A percentile compares a stretch with the other conserved stretches of the same genome.
phyloP scores from a whole-genome alignment of 2,113 vertebrate species.

The Sinocyclocheilus anophthalmus region DNA sequence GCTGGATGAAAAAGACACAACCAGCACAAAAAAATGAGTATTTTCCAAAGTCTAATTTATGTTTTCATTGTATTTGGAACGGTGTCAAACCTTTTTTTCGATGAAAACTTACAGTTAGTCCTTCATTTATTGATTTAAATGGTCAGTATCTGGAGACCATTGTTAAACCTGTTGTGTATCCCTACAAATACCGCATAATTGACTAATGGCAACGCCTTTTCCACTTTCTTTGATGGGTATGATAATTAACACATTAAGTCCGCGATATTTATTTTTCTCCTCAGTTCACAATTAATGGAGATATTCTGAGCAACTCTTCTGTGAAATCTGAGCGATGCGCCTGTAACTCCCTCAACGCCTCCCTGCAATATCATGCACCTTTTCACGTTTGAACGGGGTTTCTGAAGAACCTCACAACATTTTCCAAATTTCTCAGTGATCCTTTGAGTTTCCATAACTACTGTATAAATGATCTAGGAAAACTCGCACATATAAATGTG shows the following conservation, averaged over 20 bases:
- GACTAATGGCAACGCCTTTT: slow-evolving; percentile 52
- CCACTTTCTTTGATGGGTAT: slow-evolving; percentile 69
- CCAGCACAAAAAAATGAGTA: neutral
- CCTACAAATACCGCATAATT: slow-evolving; percentile 71
- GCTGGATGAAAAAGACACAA: neutral
- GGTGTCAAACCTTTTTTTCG: neutral
- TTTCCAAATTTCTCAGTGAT: neutral
- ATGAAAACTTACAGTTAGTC: neutral
- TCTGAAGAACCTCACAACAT: neutral
- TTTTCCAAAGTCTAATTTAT: neutral
- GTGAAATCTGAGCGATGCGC: slow-evolving; percentile 45
- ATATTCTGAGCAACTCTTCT: slow-evolving; percentile 46
- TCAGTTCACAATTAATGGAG: slow-evolving; percentile 50
- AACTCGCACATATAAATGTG: neutral
- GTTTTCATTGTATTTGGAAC: neutral
- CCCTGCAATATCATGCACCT: neutral
- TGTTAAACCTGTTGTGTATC: slow-evolving; percentile 89
- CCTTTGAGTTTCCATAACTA: neutral
- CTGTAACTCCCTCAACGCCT: slow-evolving; percentile 16
- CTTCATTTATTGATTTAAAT: slow-evolving; percentile 79
- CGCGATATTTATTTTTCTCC: slow-evolving; percentile 85
- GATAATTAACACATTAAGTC: slow-evolving; percentile 93
- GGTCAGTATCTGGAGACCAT: slow-evolving; percentile 70
- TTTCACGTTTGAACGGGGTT: neutral
- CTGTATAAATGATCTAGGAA: neutral